These are phyloP conservation scores for Mylabris sibirica DNA, from an alignment of 2,888 invertebrate species.

Conservation along the genomic window DNA sequence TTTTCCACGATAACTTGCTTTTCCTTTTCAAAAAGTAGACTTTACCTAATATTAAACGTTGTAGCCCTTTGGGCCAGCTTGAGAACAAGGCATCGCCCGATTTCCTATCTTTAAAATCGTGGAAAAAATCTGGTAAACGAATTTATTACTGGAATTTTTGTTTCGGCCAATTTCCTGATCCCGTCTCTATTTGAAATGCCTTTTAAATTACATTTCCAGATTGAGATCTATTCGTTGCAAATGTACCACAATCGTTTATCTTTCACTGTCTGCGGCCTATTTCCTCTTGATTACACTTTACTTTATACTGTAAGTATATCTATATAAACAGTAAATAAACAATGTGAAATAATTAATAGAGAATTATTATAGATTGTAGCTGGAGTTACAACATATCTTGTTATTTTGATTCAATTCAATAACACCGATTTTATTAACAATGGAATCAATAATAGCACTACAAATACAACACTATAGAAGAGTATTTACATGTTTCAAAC, in stretches of 20 bases:
- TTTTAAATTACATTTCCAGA: slow-evolving; percentile 39
- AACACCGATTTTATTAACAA: slow-evolving; percentile 31
- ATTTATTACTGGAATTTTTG: background rate
- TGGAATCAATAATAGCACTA: background rate
- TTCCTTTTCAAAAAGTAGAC: no score
- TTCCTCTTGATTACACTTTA: slow-evolving; percentile 52
- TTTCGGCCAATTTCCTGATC: background rate
- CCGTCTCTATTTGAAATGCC: background rate
- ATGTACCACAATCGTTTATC: slow-evolving; percentile 52
- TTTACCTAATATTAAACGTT: no score
- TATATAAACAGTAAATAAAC: background rate
- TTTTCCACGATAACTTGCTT: no score
- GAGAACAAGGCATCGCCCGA: no score
- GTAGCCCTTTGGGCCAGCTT: no score
- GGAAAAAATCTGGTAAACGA: no score
- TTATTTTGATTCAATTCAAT: slow-evolving; percentile 52
- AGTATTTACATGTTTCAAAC: background rate
- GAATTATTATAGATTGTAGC: slow-evolving; percentile 47
- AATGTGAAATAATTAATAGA: background rate
- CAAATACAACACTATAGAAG: background rate
- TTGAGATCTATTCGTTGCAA: slow-evolving; percentile 53
- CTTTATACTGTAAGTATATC: slow-evolving; percentile 46
- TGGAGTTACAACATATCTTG: slow-evolving; percentile 51
- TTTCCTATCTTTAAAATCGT: no score
- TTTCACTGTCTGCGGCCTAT: slow-evolving; percentile 51